These are phyloP conservation scores for Lamproptera curius DNA, from an alignment of 2,888 invertebrate species.

Conservation along the genomic window DNA sequence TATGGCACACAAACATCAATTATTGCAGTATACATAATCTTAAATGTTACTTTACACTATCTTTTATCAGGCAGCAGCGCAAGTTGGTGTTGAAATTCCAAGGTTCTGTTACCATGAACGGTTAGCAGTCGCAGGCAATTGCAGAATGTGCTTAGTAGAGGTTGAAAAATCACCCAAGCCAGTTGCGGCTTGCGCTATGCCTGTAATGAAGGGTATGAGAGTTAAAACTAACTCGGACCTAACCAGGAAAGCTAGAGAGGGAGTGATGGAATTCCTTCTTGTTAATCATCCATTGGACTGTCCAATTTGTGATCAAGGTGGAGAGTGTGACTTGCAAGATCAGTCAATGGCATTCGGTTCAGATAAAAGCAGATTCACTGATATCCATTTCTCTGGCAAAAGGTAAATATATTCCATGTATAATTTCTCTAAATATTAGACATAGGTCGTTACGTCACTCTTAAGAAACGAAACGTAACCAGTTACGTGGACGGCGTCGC, in stretches of 20 bases:
- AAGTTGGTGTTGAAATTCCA: slow-evolving; percentile 98
- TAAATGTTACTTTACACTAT: too few species aligned
- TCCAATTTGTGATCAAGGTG: slow-evolving; percentile 99
- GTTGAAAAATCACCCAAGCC: slow-evolving; percentile 99
- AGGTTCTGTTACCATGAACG: slow-evolving; percentile 99
- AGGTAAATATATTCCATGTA: slow-evolving; percentile 69
- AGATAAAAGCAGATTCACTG: slow-evolving; percentile 94
- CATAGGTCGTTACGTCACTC: too few species aligned
- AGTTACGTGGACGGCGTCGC: too few species aligned
- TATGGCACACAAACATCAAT: too few species aligned
- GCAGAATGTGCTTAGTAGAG: slow-evolving; percentile 99
- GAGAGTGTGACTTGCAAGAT: slow-evolving; percentile 96
- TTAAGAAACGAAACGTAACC: too few species aligned
- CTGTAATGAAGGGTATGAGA: slow-evolving; percentile 99
- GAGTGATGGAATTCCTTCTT: slow-evolving; percentile 99
- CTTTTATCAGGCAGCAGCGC: slow-evolving; percentile 97
- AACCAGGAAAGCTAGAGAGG: slow-evolving; percentile 84
- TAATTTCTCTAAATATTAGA: too few species aligned
- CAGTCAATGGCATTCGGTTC: slow-evolving; percentile 99
- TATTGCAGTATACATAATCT: too few species aligned
- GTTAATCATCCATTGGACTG: slow-evolving; percentile 99
- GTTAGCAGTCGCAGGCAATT: slow-evolving; percentile 98
- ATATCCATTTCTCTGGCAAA: slow-evolving; percentile 94
- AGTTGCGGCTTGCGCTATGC: slow-evolving; percentile 99
- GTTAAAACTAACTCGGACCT: slow-evolving; percentile 98